Conservation (phyloP, 1,140 invertebrate genomes). For the Solenopsis invicta region DNA sequence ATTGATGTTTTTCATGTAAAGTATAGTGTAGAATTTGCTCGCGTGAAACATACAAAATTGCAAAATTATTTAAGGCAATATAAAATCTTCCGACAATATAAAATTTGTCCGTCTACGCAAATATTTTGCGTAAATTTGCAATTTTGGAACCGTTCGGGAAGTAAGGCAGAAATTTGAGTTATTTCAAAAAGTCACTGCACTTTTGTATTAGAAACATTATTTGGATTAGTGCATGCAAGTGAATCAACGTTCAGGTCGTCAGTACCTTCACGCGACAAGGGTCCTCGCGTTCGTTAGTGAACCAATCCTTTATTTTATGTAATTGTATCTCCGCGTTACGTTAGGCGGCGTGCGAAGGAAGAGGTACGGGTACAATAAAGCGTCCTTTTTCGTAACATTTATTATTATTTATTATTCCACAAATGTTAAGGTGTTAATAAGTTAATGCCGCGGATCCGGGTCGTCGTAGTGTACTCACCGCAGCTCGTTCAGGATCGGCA, state of each 20-base stretch:
- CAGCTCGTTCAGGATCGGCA: conserved; percentile 93
- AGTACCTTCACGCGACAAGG: neutral
- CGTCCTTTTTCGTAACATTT: conserved; percentile 70
- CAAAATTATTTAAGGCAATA: neutral
- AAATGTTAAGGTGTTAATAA: conserved; percentile 77
- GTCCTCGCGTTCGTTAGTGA: conserved; percentile 54
- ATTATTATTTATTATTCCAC: conserved; percentile 78
- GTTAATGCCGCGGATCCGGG: conserved; percentile 61
- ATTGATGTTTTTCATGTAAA: neutral
- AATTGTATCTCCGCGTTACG: conserved; percentile 50
- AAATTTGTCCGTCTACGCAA: neutral
- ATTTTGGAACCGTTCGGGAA: neutral
- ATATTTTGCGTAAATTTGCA: neutral
- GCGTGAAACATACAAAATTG: neutral
- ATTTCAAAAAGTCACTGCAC: neutral
- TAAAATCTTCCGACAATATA: neutral
- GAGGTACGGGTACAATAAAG: conserved; percentile 75
- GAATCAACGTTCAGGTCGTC: neutral
- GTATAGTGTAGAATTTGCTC: too few species aligned
- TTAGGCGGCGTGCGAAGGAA: conserved; percentile 65
- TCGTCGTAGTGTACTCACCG: conserved; percentile 88
- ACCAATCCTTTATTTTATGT: conserved; percentile 54
- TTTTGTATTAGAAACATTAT: conserved; percentile 55
- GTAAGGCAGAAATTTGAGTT: neutral
- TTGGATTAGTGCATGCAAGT: conserved; percentile 72